Evolutionary conservation across 2,113 vertebrate genomes (phyloP), one percentile per base, ranked within the genome.

Genomic region (Sander lucioperca): DNA sequence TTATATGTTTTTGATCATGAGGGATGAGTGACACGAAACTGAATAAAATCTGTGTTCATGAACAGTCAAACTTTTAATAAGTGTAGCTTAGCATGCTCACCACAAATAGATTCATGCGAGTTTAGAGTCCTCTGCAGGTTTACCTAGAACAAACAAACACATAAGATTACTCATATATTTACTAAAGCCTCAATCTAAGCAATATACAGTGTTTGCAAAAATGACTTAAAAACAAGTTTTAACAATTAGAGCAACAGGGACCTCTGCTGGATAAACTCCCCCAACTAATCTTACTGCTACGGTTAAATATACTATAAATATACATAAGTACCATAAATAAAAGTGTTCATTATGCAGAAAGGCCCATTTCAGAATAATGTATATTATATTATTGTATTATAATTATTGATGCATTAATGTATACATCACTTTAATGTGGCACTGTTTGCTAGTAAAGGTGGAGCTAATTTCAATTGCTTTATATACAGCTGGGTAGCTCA

Each of bases 231-330:
- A 6, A 58, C 5, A 18, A 21, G 19, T 12, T 2, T 15, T 5
- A 39, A 50, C 58, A 51, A 33, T 45, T 64, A 27, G 50, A 82
- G 67, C 64, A 84, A 82, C 77, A 86, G 79, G 4, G 89, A 84
- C 90, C 76, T 88, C 93, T 94, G 84, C 85, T 91, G 93, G 90
- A 84, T 4, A 23, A 79, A 72, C 12, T 47, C 6, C 13, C 1
- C 3, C 3, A 48, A 74, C 3, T 11, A 21, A 36, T 12, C 6
- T 57, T 13, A 39, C 18, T 12, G 25, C 7, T 43, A 43, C 10
- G 11, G 10, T 43, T 11, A 43, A 43, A 43, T 11, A 11, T 43
- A 43, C 10, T 43, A 11, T 43, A 43, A 43, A 43, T 11, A 43
- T 27, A 27, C 27, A 27, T 43, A 11, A 43, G 39, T 43, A 43